Conservation (phyloP, 2,797 vertebrate genomes). For the Semaprochilodus insignis region DNA sequence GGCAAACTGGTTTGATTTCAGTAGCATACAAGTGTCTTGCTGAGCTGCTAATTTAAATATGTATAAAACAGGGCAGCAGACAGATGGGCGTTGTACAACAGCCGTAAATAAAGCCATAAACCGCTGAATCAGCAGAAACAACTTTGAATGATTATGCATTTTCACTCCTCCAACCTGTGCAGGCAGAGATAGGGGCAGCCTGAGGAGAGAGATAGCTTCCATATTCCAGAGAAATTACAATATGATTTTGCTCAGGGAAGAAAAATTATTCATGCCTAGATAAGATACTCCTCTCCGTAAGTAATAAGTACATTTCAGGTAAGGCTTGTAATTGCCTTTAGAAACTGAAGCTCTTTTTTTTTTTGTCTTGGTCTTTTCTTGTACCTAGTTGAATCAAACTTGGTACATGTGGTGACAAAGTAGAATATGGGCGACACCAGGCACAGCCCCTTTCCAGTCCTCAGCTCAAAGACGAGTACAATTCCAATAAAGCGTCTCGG, state of each 20-base stretch:
- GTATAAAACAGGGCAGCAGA: conserved; percentile 64
- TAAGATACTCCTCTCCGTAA: conserved; percentile 14
- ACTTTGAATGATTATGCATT: conserved; percentile 57
- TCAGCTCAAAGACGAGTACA: neutral
- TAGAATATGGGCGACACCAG: neutral
- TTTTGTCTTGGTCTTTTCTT: neutral
- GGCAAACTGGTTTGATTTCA: conserved; percentile 47
- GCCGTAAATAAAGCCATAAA: conserved; percentile 67
- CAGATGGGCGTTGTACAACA: conserved; percentile 63
- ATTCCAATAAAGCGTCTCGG: neutral
- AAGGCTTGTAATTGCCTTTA: conserved; percentile 16
- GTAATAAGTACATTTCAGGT: conserved; percentile 22
- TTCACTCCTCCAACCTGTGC: conserved; percentile 36
- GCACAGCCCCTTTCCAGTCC: neutral
- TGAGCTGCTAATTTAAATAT: conserved; percentile 59
- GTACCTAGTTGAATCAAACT: neutral
- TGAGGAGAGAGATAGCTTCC: neutral
- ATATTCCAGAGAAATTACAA: conserved; percentile 17
- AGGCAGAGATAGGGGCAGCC: conserved; percentile 8
- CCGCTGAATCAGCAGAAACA: conserved; percentile 70
- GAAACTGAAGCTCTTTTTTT: neutral
- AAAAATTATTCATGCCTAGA: conserved; percentile 19
- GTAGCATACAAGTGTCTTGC: conserved; percentile 35
- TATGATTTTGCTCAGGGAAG: conserved; percentile 6
- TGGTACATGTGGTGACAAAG: neutral